Evolutionary conservation across 2,888 invertebrate species (phyloP).

Genomic region (Hydroisotoma schaefferi): DNA sequence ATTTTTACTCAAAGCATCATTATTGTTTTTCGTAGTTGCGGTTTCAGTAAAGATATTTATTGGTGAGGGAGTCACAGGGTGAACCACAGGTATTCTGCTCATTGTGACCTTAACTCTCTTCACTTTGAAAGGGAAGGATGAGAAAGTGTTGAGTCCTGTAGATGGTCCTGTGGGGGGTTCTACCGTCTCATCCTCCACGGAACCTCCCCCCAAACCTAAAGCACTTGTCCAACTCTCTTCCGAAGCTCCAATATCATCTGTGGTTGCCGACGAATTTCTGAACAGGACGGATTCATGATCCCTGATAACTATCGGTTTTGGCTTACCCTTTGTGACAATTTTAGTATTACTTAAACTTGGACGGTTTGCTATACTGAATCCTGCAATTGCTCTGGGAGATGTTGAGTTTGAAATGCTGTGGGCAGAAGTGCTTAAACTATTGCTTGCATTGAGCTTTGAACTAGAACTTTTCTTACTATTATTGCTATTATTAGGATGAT

Average conservation of each 20-base stretch:
- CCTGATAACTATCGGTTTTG: constrained; percentile 31
- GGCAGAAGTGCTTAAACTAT: too few species aligned
- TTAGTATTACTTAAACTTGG: too few species aligned
- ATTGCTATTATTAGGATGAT: too few species aligned
- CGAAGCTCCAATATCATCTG: constrained; percentile 16
- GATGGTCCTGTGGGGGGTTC: neutral
- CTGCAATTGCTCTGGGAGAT: constrained; percentile 6
- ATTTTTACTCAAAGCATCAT: neutral
- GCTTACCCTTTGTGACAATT: constrained; percentile 17
- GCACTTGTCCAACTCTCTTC: constrained; percentile 2
- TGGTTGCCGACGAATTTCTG: constrained; percentile 1
- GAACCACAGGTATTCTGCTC: neutral
- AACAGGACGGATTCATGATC: constrained; percentile 19
- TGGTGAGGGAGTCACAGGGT: neutral
- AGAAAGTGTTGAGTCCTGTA: constrained; percentile 15
- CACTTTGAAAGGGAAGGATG: constrained; percentile 31
- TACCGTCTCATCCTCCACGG: constrained; percentile 12
- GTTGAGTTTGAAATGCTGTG: too few species aligned
- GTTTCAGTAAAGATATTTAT: neutral
- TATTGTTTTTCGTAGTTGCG: neutral
- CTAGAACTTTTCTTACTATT: too few species aligned
- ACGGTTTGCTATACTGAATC: constrained; percentile 16
- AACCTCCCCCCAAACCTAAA: neutral
- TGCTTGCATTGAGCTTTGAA: too few species aligned
- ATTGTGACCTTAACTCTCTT: constrained; percentile 30